Evolutionary conservation across 2,797 vertebrate genomes (phyloP).

Genomic region (Iguana delicatissima): DNA sequence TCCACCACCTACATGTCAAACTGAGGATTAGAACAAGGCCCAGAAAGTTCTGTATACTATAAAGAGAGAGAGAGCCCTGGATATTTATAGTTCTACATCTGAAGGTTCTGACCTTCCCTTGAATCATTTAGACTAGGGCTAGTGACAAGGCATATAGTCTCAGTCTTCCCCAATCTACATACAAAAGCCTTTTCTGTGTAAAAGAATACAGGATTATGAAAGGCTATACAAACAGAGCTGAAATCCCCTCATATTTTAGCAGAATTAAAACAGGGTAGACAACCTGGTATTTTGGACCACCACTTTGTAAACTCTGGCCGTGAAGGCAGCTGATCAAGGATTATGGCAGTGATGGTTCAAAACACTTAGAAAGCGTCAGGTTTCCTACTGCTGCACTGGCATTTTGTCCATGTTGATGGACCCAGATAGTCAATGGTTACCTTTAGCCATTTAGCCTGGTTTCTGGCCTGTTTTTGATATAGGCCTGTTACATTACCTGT

Average conservation of each 20-base stretch:
- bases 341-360: not conserved
- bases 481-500: not conserved
- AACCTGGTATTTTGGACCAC: not conserved
- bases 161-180: not conserved
- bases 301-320: not conserved
- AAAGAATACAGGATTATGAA: not conserved
- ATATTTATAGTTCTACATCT: not conserved
- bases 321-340: not conserved
- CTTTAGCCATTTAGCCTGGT: not conserved
- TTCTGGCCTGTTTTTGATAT: not conserved
- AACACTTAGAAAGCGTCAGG: not conserved
- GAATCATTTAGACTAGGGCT: not conserved
- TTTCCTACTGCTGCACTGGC: not conserved
- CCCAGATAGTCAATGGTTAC: not conserved
- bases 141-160: not conserved
- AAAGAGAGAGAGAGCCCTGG: not conserved
- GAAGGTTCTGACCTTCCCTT: not conserved
- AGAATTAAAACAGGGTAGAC: not conserved
- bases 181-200: not conserved
- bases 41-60: too few species aligned
- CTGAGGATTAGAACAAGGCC: not conserved
- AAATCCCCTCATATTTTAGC: not conserved
- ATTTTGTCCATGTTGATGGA: not conserved
- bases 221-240: not conserved
- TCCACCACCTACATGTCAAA: not conserved